Evolutionary conservation across 2,888 invertebrate genomes (phyloP), one percentile per base, ranked within the genome.

Genomic region (Dolichopus griseipennis): DNA sequence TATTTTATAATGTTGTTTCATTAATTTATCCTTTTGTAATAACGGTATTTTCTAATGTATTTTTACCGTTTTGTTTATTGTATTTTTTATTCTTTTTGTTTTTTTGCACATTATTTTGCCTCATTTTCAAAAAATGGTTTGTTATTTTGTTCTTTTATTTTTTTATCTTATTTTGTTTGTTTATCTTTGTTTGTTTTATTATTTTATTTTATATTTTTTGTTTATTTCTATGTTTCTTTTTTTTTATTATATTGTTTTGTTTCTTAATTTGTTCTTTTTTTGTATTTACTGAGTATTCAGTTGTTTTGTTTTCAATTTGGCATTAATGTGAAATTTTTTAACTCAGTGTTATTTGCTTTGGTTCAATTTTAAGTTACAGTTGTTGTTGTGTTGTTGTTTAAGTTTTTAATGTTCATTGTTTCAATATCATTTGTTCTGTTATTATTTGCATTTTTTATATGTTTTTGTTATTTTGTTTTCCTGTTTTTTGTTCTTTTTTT

Each of bases 1-100:
- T 6, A n/a, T 18, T 52, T 52, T 52, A 12, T 41, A 6, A 6
- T 52, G 52, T 52, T 12, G 6, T 27, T 52, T 52, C 52, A 52
- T 4, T 52, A 52, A 52, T 52, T 52, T 52, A 52, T 52, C 52
- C 52, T 52, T 52, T 52, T 52, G 52, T 52, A 52, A 52, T 52
- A 52, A 52, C 52, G 52, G 52, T 52, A 52, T 52, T n/a, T 52
- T 52, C 18, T 52, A 18, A 52, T 18, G 52, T 52, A 18, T n/a
- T 15, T 12, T 18, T 18, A 12, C 18, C 9, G 27, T 27, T 27
- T 27, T n/a, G n/a, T n/a, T n/a, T 52, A 18, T 18, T 18, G 52
- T 52, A 18, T n/a, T 15, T 12, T 18, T 18, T 15, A 18, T 2
- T 2, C 5, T 27, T 27, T 52, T 52, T 52, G 3, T 52, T n/a